Evolutionary conservation across 1,140 invertebrate genomes (phyloP), one percentile per base, ranked within the genome.

Genomic region (Drosophila tropicalis): DNA sequence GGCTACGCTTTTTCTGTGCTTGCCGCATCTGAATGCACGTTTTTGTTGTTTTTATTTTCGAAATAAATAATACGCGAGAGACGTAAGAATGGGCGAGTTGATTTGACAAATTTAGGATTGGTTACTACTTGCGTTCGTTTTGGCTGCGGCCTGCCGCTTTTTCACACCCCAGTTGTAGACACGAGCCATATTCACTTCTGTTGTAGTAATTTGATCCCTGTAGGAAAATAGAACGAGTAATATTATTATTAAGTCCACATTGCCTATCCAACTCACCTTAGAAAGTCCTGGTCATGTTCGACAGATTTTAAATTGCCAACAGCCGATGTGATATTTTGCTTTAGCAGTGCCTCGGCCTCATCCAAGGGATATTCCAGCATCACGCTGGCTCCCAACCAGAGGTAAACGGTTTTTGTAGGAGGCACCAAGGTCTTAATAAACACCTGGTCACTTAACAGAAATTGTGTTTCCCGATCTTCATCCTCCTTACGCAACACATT

Each of bases 361-460:
- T 98, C 96, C 69, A 99, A 92, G 10, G 95, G 95, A 93, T 99
- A 99, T 92, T 99, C 98, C 79, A 99, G 93, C 98, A 99, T 99
- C 0, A 99, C 98, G 94, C 99, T 99, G 22, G 98, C 98, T 29
- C 98, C 98, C 64, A 99, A 93, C 98, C 98, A 99, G n/a, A 99
- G 93, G 90, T 96, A 98, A 13, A 99, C 98, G 92, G 95, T 98
- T 79, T 99, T 95, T 19, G 97, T 98, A 6, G 98, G 98, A 81
- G 97, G 96, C 75, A 97, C 94, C 89, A 97, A 94, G 34, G 95
- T 96, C 90, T 98, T 98, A 5, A 97, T 95, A 93, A 97, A 99
- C 17, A 99, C 96, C 94, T 99, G 98, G 92, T 99, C 98, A 67
- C 98, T 98, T 5, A 99, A 93, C 76, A 99, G 93, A 93, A 99